Conservation (phyloP, 2,888 invertebrate species). For the Ischnura elegans region DNA sequence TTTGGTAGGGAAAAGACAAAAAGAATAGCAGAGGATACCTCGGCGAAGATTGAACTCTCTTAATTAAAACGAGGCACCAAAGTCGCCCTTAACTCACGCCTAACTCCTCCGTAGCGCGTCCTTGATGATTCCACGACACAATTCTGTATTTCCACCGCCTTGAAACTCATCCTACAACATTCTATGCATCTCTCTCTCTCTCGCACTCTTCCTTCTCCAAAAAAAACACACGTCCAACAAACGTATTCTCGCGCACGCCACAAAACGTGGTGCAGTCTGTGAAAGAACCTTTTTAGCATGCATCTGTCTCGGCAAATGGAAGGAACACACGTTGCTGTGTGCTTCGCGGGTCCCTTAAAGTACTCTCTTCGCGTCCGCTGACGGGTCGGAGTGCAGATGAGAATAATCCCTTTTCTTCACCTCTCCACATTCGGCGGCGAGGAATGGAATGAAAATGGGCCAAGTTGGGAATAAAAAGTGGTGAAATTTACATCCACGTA, state of each 20-base stretch:
- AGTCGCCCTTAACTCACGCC: not conserved
- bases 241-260: not conserved
- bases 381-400: conserved; percentile 1
- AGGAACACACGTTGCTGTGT: not conserved
- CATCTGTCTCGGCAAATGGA: not conserved
- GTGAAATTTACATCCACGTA: too few relatives aligned
- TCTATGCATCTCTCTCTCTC: not conserved
- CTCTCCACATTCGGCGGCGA: too few relatives aligned
- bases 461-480: too few relatives aligned
- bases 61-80: not conserved
- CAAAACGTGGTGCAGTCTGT: not conserved
- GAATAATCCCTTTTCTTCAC: too few relatives aligned
- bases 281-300: conserved; percentile 15
- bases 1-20: not conserved
- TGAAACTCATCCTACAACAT: not conserved
- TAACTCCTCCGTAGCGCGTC: not conserved
- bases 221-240: not conserved
- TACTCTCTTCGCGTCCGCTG: not conserved
- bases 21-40: not conserved
- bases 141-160: not conserved
- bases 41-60: not conserved
- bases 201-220: not conserved
- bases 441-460: too few relatives aligned
- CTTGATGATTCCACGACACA: not conserved
- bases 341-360: not conserved